Evolutionary conservation across 2,113 vertebrate species (phyloP).

Genomic region (Dryoscopus gambensis): DNA sequence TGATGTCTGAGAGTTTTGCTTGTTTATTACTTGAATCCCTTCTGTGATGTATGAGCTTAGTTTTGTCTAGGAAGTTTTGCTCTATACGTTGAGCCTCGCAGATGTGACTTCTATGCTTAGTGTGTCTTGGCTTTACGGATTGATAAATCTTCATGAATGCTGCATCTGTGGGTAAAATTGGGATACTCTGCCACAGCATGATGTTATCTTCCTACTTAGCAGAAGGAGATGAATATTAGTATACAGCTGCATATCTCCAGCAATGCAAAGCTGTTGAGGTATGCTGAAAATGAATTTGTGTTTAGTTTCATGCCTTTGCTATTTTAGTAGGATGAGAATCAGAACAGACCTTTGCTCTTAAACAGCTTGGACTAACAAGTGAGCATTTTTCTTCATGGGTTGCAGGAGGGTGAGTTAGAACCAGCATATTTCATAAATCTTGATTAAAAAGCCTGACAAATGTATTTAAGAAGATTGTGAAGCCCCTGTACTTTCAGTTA

Average conservation of each 20-base stretch:
- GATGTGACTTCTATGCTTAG: background rate
- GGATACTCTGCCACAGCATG: background rate
- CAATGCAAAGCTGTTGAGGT: background rate
- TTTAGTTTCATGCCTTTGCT: background rate
- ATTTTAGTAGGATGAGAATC: background rate
- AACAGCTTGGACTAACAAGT: background rate
- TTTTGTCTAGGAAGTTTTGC: background rate
- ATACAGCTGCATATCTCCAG: background rate
- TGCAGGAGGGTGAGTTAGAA: background rate
- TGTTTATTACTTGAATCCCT: background rate
- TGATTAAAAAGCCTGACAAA: background rate
- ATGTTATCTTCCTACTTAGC: background rate
- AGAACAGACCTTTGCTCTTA: background rate
- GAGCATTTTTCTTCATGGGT: background rate
- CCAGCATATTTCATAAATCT: background rate
- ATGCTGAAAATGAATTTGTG: background rate
- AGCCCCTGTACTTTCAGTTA: background rate
- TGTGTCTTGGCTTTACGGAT: background rate
- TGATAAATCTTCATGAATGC: background rate
- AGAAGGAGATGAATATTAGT: background rate
- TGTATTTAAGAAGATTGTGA: background rate
- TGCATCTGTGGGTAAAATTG: background rate
- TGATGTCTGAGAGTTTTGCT: background rate
- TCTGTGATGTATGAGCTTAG: background rate
- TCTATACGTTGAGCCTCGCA: rapidly evolving